Conservation (phyloP, 2,888 invertebrate genomes). For the Amphimallon solstitiale region DNA sequence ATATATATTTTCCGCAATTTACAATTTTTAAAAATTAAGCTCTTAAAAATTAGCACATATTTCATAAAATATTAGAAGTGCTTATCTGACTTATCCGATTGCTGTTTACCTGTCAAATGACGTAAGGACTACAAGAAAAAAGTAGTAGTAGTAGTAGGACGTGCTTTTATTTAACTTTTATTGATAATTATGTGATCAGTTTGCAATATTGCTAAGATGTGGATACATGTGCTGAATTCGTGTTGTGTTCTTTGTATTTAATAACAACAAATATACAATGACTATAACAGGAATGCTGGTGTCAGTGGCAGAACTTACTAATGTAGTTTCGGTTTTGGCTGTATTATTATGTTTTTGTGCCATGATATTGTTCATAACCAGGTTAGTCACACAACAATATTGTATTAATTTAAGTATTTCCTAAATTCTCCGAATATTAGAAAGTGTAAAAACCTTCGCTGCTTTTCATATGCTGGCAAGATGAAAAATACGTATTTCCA, state of each 20-base stretch:
- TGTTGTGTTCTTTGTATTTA: conserved; percentile 9
- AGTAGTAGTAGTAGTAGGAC: conserved; percentile 12
- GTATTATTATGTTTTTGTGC: conserved; percentile 78
- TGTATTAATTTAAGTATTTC: neutral
- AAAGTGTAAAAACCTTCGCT: neutral
- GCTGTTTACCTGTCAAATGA: conserved; percentile 31
- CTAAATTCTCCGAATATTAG: neutral
- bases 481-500: too few relatives aligned
- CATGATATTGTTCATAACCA: conserved; percentile 79
- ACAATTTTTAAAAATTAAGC: too few relatives aligned
- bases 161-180: conserved; percentile 29
- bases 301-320: conserved; percentile 78
- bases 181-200: conserved; percentile 33
- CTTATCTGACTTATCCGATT: too few relatives aligned
- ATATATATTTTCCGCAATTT: too few relatives aligned
- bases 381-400: conserved; percentile 64
- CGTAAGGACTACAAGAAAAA: conserved; percentile 29
- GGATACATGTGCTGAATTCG: conserved; percentile 34
- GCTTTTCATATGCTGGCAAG: neutral
- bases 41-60: too few relatives aligned
- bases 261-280: conserved; percentile 43
- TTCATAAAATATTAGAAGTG: too few relatives aligned
- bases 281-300: conserved; percentile 71
- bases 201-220: conserved; percentile 36
- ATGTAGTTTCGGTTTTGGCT: conserved; percentile 79